Evolutionary conservation across 35 echinoderm and acorn worm genomes (phyloP), one percentile per base, ranked within the genome.

Genomic region (Anneissia japonica): DNA sequence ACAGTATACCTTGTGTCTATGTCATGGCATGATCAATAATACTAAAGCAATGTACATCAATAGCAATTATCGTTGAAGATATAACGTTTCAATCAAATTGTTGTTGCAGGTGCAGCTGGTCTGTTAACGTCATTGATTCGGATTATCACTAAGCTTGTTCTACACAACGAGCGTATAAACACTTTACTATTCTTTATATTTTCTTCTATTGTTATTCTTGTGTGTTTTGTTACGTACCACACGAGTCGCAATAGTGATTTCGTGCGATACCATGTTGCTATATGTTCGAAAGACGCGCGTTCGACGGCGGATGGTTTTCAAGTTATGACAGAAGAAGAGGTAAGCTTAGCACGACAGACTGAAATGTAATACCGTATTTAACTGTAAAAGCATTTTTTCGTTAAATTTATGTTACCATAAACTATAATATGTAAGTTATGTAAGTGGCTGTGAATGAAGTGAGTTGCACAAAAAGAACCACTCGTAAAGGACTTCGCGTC

Each of bases 121-220:
- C 81, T 93, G 21, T 34, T 93, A 34, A 93, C 92, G 30, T 93
- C 92, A 0, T 39, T 93, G 12, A 93, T 89, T 43, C 92, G 92
- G 26, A 93, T 93, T 46, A 41, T 93, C 39, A 93, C 92, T 37
- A 93, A 90, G 32, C 87, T 93, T 9, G 43, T 90, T 43, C 74
- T 93, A 16, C 46, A 85, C 16, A 73, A 93, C 79, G 87, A 93
- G 78, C 89, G 86, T 30, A 72, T 86, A 34, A 93, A 93, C 74
- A 93, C 92, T 1, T 39, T 93, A 34, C 86, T 85, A 1, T 93
- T 93, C 83, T 93, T 93, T 78, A 37, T 80, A 9, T 32, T 93
- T 19, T 93, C 92, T 17, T 83, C 82, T 21, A 55, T 89, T 40
- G 76, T 85, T 23, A 39, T 93, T 10, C 32, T 93, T 2, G 35